Base-by-base conservation (phyloP, 2,113 vertebrate genomes). In the Tenrec ecaudatus region DNA sequence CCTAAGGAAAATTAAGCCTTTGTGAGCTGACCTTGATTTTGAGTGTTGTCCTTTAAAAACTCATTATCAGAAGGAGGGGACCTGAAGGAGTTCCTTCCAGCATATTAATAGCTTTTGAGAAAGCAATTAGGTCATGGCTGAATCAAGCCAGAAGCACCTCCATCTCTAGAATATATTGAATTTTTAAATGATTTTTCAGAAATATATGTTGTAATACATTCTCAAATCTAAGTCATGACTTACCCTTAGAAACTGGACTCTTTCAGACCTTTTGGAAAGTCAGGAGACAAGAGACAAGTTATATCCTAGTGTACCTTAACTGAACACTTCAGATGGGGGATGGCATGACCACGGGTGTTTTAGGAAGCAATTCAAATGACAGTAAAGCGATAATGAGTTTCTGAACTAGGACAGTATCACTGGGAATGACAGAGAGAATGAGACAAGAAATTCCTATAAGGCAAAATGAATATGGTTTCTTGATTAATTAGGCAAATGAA, bases 1-100 rank as follows among this genome's bases (percentile, higher is more conserved):
- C 66, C 83, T 40, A 92, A 86, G 71, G 66, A 53, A 93, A 95
- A 89, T 53, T 60, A 95, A 86, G 40, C 92, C 60, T 95, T 90
- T 93, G 95, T 92, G 95, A 92, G 71, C 83, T 94, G 92, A 97
- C 96, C 96, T 96, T 93, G 92, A 96, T 95, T 95, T 92, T 92
- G 43, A 95, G 86, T 86, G 86, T 81, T 94, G 92, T 90, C 86
- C 73, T 96, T 94, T 90, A 95, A 95, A 95, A 83, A 83, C 93
- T 96, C 95, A 90, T 96, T 96, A 92, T 75, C 82, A 11, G 36
- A 88, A 95, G 62, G 16, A 94, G 83, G 80, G n/a, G 53, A 75
- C 94, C 94, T 94, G 66, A 84, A 96, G 90, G 88, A 95, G 90
- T 96, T 93, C 60, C 83, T 93, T 93, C 53, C 12, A 86, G 60